These are phyloP conservation scores for Biston betularia DNA, from an alignment of 2,888 invertebrate genomes.

Conservation along the genomic window DNA sequence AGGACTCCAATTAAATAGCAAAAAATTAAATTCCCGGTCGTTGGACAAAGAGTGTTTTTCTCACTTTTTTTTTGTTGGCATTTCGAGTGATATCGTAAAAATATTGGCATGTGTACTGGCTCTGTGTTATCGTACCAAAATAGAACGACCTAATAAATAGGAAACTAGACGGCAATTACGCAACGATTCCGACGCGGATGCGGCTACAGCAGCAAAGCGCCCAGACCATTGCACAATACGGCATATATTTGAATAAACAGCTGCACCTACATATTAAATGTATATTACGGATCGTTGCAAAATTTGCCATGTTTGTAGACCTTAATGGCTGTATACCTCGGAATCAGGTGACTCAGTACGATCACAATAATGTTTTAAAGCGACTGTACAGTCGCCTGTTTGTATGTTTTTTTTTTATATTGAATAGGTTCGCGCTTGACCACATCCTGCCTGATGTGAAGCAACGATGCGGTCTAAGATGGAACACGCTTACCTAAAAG, in stretches of 20 bases:
- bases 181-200: slow-evolving; percentile 65
- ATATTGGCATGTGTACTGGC: slow-evolving; percentile 62
- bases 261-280: slow-evolving; percentile 31
- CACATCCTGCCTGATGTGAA: too few relatives aligned
- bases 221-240: slow-evolving; percentile 66
- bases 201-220: slow-evolving; percentile 37
- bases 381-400: too few relatives aligned
- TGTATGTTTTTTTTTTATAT: too few relatives aligned
- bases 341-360: not conserved
- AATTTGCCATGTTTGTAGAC: slow-evolving; percentile 11
- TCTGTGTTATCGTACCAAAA: slow-evolving; percentile 67
- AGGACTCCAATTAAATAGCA: not conserved
- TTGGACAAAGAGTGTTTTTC: slow-evolving; percentile 16
- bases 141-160: slow-evolving; percentile 81
- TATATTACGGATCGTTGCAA: slow-evolving; percentile 24
- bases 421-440: too few relatives aligned
- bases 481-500: too few relatives aligned
- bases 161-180: slow-evolving; percentile 69
- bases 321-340: slow-evolving; percentile 1
- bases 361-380: too few relatives aligned
- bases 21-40: not conserved
- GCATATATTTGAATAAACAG: slow-evolving; percentile 51
- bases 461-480: too few relatives aligned
- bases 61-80: slow-evolving; percentile 43
- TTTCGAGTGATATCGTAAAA: slow-evolving; percentile 54